Evolutionary conservation across 1,140 invertebrate species (phyloP).

Genomic region (Halyomorpha halys): DNA sequence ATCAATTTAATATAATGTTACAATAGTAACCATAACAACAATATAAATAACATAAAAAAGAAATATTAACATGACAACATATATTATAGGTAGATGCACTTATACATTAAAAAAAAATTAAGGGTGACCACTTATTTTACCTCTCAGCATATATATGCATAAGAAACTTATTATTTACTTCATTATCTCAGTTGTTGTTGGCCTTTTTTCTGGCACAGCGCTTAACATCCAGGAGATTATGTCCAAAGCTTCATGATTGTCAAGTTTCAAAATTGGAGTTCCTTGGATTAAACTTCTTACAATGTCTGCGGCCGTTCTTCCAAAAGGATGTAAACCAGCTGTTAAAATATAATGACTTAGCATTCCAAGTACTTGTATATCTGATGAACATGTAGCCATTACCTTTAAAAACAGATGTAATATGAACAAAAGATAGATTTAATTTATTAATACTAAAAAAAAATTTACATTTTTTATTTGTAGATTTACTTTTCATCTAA

Average conservation of each 20-base stretch:
- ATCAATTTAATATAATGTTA: too few species aligned
- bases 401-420: neutral
- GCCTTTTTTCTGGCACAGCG: conserved; percentile 33
- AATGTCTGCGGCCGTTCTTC: conserved; percentile 32
- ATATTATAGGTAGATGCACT: too few species aligned
- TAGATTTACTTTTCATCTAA: too few species aligned
- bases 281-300: conserved; percentile 33
- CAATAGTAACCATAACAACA: too few species aligned
- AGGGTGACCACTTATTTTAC: too few species aligned
- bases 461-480: too few species aligned
- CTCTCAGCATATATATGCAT: too few species aligned
- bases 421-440: too few species aligned
- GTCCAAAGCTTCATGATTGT: conserved; percentile 32
- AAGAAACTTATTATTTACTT: conserved; percentile 33
- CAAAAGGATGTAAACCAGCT: conserved; percentile 36
- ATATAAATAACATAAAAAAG: too few species aligned
- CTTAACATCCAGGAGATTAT: conserved; percentile 36
- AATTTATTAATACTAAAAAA: too few species aligned
- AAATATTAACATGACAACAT: too few species aligned
- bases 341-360: conserved; percentile 35
- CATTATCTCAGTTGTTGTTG: conserved; percentile 34
- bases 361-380: conserved; percentile 37
- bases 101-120: too few species aligned
- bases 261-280: conserved; percentile 26
- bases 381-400: conserved; percentile 29